phyloP scores from a whole-genome alignment of 2,888 invertebrate genomes.

The Ectropis crepuscularia region DNA sequence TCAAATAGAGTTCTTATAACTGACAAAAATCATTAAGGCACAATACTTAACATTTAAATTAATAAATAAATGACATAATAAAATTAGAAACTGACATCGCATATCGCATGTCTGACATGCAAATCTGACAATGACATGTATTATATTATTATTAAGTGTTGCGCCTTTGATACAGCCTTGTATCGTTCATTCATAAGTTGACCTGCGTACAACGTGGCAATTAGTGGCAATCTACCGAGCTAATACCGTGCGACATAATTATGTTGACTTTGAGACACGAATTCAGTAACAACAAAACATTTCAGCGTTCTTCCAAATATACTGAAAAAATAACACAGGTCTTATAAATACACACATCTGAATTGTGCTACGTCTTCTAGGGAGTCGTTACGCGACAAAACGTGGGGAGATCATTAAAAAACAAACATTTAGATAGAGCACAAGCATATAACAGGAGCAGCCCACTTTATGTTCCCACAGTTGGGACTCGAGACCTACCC shows the following conservation, averaged over 20 bases:
- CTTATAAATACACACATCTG: background rate
- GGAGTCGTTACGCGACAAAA: no score
- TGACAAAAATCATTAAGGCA: constrained; percentile 21
- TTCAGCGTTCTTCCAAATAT: background rate
- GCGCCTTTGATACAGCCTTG: constrained; percentile 24
- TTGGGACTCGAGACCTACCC: no score
- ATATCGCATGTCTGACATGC: background rate
- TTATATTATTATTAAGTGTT: constrained; percentile 20
- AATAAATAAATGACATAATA: constrained; percentile 7
- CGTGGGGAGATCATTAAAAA: no score
- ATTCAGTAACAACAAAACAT: constrained; percentile 4
- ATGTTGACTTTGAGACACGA: constrained; percentile 26
- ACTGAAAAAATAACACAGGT: background rate
- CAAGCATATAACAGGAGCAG: no score
- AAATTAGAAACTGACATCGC: background rate
- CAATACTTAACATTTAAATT: constrained; percentile 17
- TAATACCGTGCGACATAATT: constrained; percentile 36
- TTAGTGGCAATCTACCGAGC: constrained; percentile 33
- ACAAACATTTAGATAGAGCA: no score
- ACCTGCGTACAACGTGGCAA: constrained; percentile 28
- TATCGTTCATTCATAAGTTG: constrained; percentile 40
- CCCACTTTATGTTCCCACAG: no score
- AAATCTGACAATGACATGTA: background rate
- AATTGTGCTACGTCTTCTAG: no score
- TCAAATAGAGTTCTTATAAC: constrained; percentile 2